Conservation (phyloP, 2,113 vertebrate species). For the Aplodontia rufa region DNA sequence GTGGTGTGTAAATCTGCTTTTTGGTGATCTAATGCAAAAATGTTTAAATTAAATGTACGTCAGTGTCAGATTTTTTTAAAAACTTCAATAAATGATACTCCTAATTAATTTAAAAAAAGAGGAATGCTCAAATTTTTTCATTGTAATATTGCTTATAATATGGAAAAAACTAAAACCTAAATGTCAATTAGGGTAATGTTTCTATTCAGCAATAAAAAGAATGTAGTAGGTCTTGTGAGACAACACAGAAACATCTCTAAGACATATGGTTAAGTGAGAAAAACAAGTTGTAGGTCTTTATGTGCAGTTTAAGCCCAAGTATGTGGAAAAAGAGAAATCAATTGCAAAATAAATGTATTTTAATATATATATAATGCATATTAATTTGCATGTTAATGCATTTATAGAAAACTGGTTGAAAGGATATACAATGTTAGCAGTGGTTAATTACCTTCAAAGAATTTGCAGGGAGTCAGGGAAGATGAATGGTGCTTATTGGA, state of each 20-base stretch:
- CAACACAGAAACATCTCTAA: not conserved
- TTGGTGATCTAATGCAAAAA: too few species aligned
- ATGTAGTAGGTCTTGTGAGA: not conserved
- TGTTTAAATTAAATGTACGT: too few species aligned
- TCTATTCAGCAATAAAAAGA: not conserved
- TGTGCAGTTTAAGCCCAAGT: not conserved
- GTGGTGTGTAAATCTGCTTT: too few species aligned
- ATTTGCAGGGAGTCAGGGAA: not conserved
- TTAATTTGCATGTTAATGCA: not conserved
- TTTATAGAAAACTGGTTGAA: not conserved
- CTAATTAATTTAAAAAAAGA: too few species aligned
- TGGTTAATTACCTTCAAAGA: not conserved
- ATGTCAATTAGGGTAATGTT: not conserved
- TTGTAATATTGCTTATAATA: too few species aligned
- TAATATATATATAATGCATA: too few species aligned
- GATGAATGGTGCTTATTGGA: not conserved
- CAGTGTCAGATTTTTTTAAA: too few species aligned
- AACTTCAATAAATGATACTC: too few species aligned
- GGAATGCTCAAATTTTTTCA: too few species aligned
- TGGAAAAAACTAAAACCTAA: too few species aligned
- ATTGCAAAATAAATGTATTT: not conserved
- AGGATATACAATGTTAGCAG: not conserved
- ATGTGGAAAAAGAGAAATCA: not conserved
- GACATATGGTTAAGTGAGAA: not conserved
- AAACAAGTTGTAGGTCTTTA: not conserved